A percentile compares a stretch with the other conserved stretches of the same genome.
Evolutionary conservation across 2,888 invertebrate species (phyloP).

Genomic region (Yponomeuta cagnagella): DNA sequence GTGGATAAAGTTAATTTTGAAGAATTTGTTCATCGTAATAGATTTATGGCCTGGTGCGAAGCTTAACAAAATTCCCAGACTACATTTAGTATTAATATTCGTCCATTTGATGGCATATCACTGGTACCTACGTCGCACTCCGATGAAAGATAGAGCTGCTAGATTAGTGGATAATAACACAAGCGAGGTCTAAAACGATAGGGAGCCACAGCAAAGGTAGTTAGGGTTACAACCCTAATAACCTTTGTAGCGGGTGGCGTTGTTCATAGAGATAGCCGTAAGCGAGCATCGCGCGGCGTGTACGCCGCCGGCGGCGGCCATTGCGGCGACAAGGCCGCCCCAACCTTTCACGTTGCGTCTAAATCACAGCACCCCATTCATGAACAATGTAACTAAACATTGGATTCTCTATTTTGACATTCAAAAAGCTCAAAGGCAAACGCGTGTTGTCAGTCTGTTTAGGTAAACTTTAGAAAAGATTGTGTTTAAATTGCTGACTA

Average conservation of each 20-base stretch:
- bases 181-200: neutral
- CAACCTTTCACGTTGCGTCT: constrained; percentile 16
- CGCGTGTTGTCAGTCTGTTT: too few species aligned
- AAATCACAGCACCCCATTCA: constrained; percentile 4
- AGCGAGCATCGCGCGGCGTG: constrained; percentile 46
- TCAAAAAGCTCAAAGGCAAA: neutral
- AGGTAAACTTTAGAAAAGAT: too few species aligned
- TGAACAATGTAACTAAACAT: neutral
- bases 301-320: constrained; percentile 51
- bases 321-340: constrained; percentile 33
- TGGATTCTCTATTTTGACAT: neutral
- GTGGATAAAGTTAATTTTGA: too few species aligned
- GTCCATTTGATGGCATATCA: too few species aligned
- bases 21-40: too few species aligned
- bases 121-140: too few species aligned
- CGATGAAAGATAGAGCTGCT: neutral
- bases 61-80: too few species aligned
- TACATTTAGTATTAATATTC: too few species aligned
- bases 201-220: constrained; percentile 7
- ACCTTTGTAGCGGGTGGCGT: constrained; percentile 25
- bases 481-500: too few species aligned
- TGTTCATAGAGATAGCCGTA: constrained; percentile 46
- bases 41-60: too few species aligned
- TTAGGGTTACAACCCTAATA: neutral
- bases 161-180: neutral